Evolutionary conservation across 1,140 invertebrate species (phyloP).

Genomic region (Anastatus disparis): DNA sequence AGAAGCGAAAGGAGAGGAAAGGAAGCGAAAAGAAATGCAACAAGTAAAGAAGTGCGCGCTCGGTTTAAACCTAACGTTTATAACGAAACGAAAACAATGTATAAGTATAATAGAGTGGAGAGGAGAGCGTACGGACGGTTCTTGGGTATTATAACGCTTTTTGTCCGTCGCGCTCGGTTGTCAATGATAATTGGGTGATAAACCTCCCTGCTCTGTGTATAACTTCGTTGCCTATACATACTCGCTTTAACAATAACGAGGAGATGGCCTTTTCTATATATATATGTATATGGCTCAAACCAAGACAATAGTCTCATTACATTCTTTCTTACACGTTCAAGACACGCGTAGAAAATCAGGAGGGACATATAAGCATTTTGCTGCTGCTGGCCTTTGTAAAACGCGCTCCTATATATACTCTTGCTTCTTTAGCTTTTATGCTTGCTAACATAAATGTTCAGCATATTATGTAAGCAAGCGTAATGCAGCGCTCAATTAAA

Average conservation of each 20-base stretch:
- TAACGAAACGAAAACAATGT: conserved; percentile 31
- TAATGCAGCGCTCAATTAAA: no score
- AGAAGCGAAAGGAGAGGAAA: conserved; percentile 44
- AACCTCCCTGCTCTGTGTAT: conserved; percentile 40
- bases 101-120: no score
- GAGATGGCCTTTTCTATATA: not conserved
- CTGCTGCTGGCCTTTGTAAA: no score
- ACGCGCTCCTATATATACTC: not conserved
- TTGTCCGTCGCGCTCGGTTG: conserved; percentile 45
- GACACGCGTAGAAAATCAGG: no score
- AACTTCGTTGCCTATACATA: no score
- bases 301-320: conserved; percentile 54
- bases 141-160: conserved; percentile 43
- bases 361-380: no score
- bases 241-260: no score
- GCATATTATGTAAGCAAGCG: not conserved
- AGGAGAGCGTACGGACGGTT: not conserved
- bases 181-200: conserved; percentile 55
- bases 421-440: conserved; percentile 29
- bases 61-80: not conserved
- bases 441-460: not conserved
- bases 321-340: conserved; percentile 38
- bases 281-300: not conserved
- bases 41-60: conserved; percentile 38
- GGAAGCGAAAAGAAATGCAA: conserved; percentile 25